phyloP scores from a whole-genome alignment of 2,797 vertebrate species.

The Dicrostonyx torquatus region DNA sequence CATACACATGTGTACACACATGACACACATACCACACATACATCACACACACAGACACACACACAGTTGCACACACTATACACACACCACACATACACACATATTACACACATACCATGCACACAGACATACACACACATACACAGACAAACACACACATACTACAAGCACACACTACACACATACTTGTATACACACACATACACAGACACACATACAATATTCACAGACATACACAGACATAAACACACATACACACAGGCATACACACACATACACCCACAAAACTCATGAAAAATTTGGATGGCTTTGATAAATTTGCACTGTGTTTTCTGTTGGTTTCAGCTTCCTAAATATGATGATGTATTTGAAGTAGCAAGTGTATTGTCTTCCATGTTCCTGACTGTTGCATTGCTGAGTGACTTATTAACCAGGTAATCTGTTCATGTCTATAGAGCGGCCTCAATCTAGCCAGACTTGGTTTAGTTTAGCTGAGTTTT shows the following conservation, averaged over 20 bases:
- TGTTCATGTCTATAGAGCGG: background rate
- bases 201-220: background rate
- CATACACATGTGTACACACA: background rate
- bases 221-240: background rate
- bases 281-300: background rate
- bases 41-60: background rate
- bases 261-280: background rate
- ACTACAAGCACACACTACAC: too few relatives aligned
- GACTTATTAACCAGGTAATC: background rate
- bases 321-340: background rate
- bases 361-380: background rate
- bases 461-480: background rate
- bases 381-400: background rate
- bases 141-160: too few relatives aligned
- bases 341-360: slow-evolving; percentile 33
- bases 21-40: background rate
- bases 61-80: background rate
- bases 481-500: background rate
- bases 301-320: background rate
- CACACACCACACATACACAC: background rate
- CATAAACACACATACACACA: background rate
- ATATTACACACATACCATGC: background rate
- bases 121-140: too few relatives aligned
- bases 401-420: background rate
- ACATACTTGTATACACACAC: background rate